Base-by-base conservation (phyloP, 2,888 invertebrate species). In the Andrena haemorrhoa region DNA sequence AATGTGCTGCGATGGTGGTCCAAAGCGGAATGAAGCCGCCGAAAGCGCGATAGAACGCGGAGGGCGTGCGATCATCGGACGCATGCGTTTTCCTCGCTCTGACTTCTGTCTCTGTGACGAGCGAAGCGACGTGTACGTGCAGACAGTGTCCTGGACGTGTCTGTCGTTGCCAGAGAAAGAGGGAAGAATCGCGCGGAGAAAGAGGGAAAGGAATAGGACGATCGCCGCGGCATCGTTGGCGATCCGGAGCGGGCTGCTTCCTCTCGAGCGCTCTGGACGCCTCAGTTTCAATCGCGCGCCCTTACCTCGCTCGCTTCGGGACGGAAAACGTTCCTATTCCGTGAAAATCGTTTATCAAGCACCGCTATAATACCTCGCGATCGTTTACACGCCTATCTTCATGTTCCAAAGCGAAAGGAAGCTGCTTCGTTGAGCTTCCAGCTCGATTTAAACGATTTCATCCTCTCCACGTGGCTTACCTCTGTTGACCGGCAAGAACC, bases 231-330 rank as follows among this genome's bases (percentile, higher is more conserved):
- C 82, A 83, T 82, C 76, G 85, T 79, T 79, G 86, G 65, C 53
- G 82, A 78, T 84, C 75, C 77, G 7, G 75, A 77, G 76, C 77
- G 71, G 79, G 68, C 82, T 75, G 80, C 31, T 70, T 66, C 64
- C 83, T 64, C 87, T 80, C 82, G 75, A 56, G 81, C 64, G 75
- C 87, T 80, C 70, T 26, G 29, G 26, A 26, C 60, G 69, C 29
- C 85, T 91, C 91, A 92, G 91, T 92, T 89, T 87, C 87, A 87
- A 89, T 88, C 90, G 91, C 89, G 91, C 91, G 87, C 84, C 89
- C 89, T 83, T 84, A 68, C 79, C 80, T 80, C 60, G 64, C 56
- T 56, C 53, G 70, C 53, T 61, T 58, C 47, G 12, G 7, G 61
- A 26, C 58, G 58, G n/a, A 16, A 75, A 20, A 20, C 41, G 61